phyloP scores from a whole-genome alignment of 2,888 invertebrate species.

The Zootermopsis nevadensis region DNA sequence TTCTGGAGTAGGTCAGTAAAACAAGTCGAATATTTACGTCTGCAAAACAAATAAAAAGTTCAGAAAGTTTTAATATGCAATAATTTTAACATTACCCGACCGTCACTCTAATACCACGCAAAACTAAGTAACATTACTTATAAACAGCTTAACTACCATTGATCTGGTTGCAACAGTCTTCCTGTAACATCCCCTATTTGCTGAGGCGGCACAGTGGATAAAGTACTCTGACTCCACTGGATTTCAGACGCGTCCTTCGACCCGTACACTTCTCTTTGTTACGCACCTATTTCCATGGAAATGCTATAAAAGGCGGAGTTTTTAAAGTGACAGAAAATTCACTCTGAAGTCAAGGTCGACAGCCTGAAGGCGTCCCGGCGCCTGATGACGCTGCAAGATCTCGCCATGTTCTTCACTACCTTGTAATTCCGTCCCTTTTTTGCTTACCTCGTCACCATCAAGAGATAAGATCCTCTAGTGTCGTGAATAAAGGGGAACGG shows the following conservation, averaged over 20 bases:
- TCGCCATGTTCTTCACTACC: conserved; percentile 2
- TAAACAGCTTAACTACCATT: no score
- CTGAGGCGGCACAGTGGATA: neutral
- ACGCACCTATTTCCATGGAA: conserved; percentile 28
- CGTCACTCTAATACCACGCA: no score
- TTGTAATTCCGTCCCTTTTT: neutral
- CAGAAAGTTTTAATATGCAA: no score
- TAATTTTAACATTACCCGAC: no score
- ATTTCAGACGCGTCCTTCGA: neutral
- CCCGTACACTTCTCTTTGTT: neutral
- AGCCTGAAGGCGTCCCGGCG: conserved; percentile 21
- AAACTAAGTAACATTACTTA: no score
- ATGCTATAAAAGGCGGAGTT: neutral
- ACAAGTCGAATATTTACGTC: no score
- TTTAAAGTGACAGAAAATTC: conserved; percentile 1
- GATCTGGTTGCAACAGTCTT: no score
- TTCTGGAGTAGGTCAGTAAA: no score
- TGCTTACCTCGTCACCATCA: conserved; percentile 27
- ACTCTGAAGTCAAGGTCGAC: conserved; percentile 34
- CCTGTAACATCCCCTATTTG: no score
- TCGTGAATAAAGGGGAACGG: conserved; percentile 9
- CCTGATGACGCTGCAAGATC: conserved; percentile 32
- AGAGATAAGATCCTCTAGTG: neutral
- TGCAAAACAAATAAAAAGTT: no score
- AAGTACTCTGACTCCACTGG: neutral